phyloP scores from a whole-genome alignment of 23 tunicate genomes.

The Botrylloides violaceus region DNA sequence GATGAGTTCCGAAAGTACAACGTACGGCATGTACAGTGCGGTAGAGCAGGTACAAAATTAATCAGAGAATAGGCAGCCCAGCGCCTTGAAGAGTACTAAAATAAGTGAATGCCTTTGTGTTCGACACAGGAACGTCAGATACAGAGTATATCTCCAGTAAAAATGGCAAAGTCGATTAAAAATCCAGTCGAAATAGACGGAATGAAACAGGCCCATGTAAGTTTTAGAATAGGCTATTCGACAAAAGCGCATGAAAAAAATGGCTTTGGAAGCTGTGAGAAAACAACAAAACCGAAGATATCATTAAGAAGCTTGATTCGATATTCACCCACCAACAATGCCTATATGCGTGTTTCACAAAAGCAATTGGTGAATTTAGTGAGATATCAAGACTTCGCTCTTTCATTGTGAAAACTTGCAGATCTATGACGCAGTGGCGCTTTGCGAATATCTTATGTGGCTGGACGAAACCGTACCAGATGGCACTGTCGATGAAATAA shows the following conservation, averaged over 20 bases:
- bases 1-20: constrained; percentile 56
- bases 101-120: background rate
- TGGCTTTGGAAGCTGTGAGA: no score
- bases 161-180: constrained; percentile 55
- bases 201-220: constrained; percentile 88
- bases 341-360: background rate
- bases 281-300: no score
- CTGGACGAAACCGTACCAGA: constrained; percentile 61
- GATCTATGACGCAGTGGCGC: constrained; percentile 83
- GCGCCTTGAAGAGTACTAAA: background rate
- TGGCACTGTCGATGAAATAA: constrained; percentile 51
- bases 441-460: constrained; percentile 75
- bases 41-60: constrained; percentile 31
- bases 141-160: constrained; percentile 41
- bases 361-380: no score
- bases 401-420: no score
- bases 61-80: background rate
- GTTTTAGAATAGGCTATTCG: no score
- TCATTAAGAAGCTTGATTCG: no score
- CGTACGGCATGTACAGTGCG: constrained; percentile 82
- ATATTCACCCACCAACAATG: background rate
- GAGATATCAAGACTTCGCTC: no score
- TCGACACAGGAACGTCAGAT: constrained; percentile 43
- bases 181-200: constrained; percentile 50
- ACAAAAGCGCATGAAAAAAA: no score